phyloP scores from a whole-genome alignment of 2,797 vertebrate species.

The Rhynchonycteris naso region DNA sequence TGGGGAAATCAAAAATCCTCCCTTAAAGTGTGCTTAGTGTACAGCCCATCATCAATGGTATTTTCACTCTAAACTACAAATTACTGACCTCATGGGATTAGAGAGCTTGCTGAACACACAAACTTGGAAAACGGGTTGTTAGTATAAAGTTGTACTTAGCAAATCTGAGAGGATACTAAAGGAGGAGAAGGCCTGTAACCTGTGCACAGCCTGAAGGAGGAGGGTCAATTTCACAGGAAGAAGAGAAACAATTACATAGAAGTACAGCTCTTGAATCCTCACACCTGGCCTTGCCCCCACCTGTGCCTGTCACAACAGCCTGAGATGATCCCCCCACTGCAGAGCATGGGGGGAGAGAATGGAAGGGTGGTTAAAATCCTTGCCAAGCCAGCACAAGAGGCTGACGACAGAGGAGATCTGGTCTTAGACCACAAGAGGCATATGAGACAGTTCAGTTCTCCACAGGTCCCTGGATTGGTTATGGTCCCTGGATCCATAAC shows the following conservation, averaged over 20 bases:
- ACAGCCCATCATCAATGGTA: background rate
- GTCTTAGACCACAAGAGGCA: background rate
- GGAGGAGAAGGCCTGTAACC: background rate
- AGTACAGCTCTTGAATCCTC: background rate
- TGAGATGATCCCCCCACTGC: background rate
- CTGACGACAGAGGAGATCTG: background rate
- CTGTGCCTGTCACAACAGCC: background rate
- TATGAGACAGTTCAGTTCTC: background rate
- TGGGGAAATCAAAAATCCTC: background rate
- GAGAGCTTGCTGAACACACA: background rate
- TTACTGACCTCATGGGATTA: background rate
- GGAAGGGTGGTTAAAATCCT: background rate
- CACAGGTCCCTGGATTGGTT: background rate
- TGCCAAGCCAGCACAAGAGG: background rate
- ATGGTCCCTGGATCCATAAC: too few species aligned
- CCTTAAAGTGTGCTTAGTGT: background rate
- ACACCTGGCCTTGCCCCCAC: background rate
- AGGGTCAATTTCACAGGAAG: background rate
- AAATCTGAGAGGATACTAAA: background rate
- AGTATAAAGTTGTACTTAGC: background rate
- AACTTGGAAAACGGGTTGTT: background rate
- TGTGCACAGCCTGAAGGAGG: background rate
- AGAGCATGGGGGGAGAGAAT: rapidly evolving
- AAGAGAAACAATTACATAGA: background rate
- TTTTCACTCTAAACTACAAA: background rate